phyloP scores from a whole-genome alignment of 1,140 invertebrate species.

The Penaeus indicus region DNA sequence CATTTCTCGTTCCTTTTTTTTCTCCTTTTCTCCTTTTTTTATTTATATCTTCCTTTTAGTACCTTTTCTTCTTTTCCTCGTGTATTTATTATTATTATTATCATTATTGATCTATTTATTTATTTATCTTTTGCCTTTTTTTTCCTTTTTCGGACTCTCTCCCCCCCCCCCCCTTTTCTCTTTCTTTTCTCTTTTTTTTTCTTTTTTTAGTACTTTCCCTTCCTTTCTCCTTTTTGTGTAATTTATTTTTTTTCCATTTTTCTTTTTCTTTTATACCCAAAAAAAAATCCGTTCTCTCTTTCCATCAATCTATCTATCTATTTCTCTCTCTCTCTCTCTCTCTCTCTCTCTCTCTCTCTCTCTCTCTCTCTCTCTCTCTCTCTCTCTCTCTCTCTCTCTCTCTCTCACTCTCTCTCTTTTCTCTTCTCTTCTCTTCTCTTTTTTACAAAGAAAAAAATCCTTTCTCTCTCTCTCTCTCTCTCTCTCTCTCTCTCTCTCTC shows the following conservation, averaged over 20 bases:
- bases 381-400: not conserved
- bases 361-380: not conserved
- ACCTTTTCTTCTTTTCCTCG: not conserved
- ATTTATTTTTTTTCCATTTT: not conserved
- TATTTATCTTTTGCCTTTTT: not conserved
- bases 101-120: not conserved
- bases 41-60: not conserved
- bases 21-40: not conserved
- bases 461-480: too few relatives aligned
- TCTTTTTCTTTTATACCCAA: not conserved
- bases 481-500: too few relatives aligned
- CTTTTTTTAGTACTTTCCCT: not conserved
- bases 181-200: not conserved
- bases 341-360: not conserved
- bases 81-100: not conserved
- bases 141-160: too few relatives aligned
- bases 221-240: not conserved
- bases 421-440: too few relatives aligned
- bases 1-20: not conserved
- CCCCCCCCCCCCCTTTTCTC: not conserved
- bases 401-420: too few relatives aligned
- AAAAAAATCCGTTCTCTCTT: not conserved
- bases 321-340: not conserved
- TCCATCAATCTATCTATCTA: not conserved
- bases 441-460: too few relatives aligned